Conservation (phyloP, 2,113 vertebrate species). For the Bostrychus sinensis region DNA sequence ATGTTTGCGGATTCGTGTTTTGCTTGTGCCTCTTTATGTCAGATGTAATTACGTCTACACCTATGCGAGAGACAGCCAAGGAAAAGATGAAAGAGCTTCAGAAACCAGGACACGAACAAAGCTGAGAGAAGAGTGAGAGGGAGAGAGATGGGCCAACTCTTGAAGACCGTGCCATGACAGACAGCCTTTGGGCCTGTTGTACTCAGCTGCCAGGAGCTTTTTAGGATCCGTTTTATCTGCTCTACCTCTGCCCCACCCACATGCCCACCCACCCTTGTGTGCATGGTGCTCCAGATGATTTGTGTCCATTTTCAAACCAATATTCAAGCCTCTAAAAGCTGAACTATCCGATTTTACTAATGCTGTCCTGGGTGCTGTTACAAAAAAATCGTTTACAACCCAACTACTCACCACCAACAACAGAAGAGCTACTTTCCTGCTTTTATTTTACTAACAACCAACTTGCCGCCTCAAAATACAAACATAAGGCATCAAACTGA, state of each 20-base stretch:
- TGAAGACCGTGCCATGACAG: constrained; percentile 71
- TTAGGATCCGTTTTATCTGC: constrained; percentile 76
- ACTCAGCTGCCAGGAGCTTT: constrained; percentile 77
- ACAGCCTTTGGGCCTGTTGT: constrained; percentile 70
- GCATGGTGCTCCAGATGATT: constrained; percentile 69
- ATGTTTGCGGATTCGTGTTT: constrained; percentile 59
- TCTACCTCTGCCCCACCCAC: constrained; percentile 63
- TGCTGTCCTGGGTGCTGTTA: background rate
- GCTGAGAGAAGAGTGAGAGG: constrained; percentile 29
- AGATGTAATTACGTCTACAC: constrained; percentile 58
- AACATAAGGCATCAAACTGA: no score
- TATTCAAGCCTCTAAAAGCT: constrained; percentile 53
- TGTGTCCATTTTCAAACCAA: constrained; percentile 69
- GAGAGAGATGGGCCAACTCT: constrained; percentile 59
- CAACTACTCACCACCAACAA: no score
- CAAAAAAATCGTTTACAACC: no score
- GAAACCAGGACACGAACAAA: constrained; percentile 74
- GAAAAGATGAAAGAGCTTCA: constrained; percentile 64
- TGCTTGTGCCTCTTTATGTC: constrained; percentile 62
- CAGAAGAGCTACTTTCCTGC: no score
- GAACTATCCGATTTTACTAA: constrained; percentile 4
- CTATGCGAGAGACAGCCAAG: constrained; percentile 51
- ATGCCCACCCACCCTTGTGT: constrained; percentile 64
- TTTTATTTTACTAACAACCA: no score
- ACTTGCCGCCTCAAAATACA: no score